Evolutionary conservation across 2,113 vertebrate genomes (phyloP).

Genomic region (Pan paniscus): DNA sequence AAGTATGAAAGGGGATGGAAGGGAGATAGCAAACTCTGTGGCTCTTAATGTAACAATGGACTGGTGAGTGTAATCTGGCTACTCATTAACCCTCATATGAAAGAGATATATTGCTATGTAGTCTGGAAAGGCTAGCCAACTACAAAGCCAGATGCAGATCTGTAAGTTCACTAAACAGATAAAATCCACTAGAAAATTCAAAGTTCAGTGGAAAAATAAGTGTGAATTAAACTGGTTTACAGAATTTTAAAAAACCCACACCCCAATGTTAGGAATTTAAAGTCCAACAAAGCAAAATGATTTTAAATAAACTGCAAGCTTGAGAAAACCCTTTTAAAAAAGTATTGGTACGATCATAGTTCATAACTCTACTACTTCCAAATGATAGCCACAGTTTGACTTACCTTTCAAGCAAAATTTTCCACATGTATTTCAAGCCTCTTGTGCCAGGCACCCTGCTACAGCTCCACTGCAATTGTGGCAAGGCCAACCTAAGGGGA

Average conservation of each 20-base stretch:
- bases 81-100: slow-evolving; percentile 77
- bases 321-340: neutral
- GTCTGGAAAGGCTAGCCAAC: slow-evolving; percentile 54
- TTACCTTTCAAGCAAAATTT: neutral
- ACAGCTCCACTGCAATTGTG: neutral
- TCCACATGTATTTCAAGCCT: neutral
- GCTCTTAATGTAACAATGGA: slow-evolving; percentile 47
- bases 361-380: slow-evolving; percentile 3
- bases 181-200: slow-evolving; percentile 70
- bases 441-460: neutral
- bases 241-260: neutral
- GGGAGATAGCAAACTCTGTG: slow-evolving; percentile 19
- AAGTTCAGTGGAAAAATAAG: slow-evolving; percentile 63
- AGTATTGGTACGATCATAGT: neutral
- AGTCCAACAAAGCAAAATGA: slow-evolving; percentile 27
- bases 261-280: neutral
- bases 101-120: slow-evolving; percentile 62
- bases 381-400: neutral
- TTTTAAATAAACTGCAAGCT: slow-evolving; percentile 17
- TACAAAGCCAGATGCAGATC: slow-evolving; percentile 42
- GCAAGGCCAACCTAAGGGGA: neutral
- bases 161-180: slow-evolving; percentile 33
- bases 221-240: neutral
- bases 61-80: slow-evolving; percentile 54
- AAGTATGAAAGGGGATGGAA: neutral